Conservation (phyloP, 2,888 invertebrate genomes). For the Tetragnatha montana region DNA sequence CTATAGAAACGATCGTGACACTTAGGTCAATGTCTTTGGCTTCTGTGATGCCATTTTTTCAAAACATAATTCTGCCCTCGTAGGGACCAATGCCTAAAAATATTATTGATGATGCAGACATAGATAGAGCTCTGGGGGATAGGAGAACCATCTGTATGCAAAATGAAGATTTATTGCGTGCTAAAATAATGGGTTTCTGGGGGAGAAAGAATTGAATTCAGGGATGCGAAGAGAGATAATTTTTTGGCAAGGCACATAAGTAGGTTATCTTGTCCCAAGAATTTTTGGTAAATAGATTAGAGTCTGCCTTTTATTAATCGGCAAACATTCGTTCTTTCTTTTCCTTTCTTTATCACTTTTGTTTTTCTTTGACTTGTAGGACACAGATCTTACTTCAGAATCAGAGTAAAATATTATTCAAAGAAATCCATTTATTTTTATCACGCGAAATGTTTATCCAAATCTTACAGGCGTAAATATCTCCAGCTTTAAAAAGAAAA, state of each 20-base stretch:
- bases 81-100: conserved; percentile 2
- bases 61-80: not conserved
- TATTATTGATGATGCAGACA: conserved; percentile 23
- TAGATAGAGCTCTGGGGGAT: not conserved
- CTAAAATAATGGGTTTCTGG: conserved; percentile 29
- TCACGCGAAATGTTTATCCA: too few species aligned
- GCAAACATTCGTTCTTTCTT: not conserved
- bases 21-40: conserved; percentile 34
- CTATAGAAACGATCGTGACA: conserved; percentile 20
- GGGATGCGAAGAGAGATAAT: not conserved
- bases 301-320: not conserved
- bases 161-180: conserved; percentile 45
- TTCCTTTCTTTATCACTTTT: not conserved
- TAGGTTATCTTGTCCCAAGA: conserved; percentile 28
- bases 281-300: conserved; percentile 5
- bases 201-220: conserved; percentile 21
- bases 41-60: conserved; percentile 17
- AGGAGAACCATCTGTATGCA: conserved; percentile 17
- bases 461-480: too few species aligned
- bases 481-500: too few species aligned
- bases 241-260: conserved; percentile 43
- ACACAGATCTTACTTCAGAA: too few species aligned
- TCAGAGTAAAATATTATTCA: too few species aligned
- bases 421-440: too few species aligned
- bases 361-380: not conserved